Percentiles rank a stretch among this genome's conserved stretches.
These are phyloP conservation scores for Indri indri DNA, from an alignment of 2,113 vertebrate species.

Conservation along the genomic window DNA sequence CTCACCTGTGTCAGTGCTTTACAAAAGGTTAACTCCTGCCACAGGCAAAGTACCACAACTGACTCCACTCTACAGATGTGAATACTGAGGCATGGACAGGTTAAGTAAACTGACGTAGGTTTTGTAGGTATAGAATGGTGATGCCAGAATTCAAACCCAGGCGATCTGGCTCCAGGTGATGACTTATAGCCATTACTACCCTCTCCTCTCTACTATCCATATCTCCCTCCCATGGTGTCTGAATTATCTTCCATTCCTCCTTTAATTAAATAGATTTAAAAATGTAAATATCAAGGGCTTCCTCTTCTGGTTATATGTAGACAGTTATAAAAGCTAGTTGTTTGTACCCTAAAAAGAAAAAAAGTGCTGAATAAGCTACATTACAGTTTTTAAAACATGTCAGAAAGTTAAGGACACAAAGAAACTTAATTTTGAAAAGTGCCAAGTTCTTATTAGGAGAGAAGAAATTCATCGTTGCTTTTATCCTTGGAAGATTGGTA, in stretches of 20 bases:
- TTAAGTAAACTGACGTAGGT: not conserved
- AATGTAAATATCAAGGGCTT: not conserved
- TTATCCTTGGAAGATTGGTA: not conserved
- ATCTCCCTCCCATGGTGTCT: not conserved
- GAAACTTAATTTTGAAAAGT: not conserved
- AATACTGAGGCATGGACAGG: no score
- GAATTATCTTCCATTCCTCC: not conserved
- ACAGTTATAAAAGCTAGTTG: not conserved
- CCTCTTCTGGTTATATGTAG: not conserved
- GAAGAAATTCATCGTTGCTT: not conserved
- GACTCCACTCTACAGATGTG: not conserved
- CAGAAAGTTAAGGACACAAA: not conserved
- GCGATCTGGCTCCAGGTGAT: not conserved
- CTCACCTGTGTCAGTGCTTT: no score
- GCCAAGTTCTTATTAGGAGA: not conserved
- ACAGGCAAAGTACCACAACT: not conserved
- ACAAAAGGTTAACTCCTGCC: not conserved
- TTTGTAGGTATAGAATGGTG: not conserved
- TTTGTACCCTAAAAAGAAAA: not conserved
- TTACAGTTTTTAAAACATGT: not conserved
- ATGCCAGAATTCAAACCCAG: not conserved
- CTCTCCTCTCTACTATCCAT: not conserved
- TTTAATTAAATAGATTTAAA: not conserved
- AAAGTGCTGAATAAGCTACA: not conserved
- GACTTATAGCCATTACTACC: not conserved